Conservation (phyloP, 2,888 invertebrate genomes). For the Lucinisca nassula region DNA sequence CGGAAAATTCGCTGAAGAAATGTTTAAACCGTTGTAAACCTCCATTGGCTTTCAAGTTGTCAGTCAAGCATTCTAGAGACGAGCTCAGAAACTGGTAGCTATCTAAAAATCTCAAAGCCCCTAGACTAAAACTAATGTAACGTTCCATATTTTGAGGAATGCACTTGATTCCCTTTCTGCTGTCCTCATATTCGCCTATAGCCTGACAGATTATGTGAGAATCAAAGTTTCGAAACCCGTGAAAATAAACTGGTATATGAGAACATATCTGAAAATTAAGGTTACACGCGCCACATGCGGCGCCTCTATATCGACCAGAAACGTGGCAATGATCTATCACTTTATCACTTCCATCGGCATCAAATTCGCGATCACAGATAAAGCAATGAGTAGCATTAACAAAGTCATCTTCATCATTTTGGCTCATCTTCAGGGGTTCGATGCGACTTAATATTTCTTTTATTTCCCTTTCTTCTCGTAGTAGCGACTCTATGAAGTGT, state of each 20-base stretch:
- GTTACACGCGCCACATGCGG: constrained; percentile 11
- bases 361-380: constrained; percentile 32
- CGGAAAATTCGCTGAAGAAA: no score
- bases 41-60: neutral
- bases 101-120: constrained; percentile 18
- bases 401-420: constrained; percentile 18
- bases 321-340: no score
- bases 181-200: constrained; percentile 6
- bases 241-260: constrained; percentile 31
- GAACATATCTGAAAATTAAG: neutral
- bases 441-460: constrained; percentile 17
- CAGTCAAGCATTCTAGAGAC: neutral
- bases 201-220: neutral
- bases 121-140: constrained; percentile 31
- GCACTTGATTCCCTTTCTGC: neutral
- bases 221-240: constrained; percentile 24
- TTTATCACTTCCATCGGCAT: no score
- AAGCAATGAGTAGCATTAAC: constrained; percentile 32
- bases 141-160: constrained; percentile 31
- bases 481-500: constrained; percentile 34
- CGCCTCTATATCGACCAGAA: no score
- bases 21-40: neutral
- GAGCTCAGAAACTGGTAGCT: constrained; percentile 31
- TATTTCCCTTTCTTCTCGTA: constrained; percentile 46
- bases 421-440: constrained; percentile 39